These are phyloP conservation scores for Caprella mutica DNA, from an alignment of 2,888 invertebrate genomes.

Conservation along the genomic window DNA sequence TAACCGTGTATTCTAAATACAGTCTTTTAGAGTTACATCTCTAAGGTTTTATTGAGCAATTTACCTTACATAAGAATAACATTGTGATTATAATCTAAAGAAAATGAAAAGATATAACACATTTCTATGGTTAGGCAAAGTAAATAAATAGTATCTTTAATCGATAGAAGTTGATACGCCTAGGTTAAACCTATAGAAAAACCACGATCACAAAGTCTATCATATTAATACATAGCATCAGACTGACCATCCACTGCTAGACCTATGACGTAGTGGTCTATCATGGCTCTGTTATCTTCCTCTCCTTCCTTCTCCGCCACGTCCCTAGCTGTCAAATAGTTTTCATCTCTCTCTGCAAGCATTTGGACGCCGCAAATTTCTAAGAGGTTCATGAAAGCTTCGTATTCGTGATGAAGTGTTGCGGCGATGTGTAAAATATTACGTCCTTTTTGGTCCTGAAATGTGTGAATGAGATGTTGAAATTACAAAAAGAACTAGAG, in stretches of 20 bases:
- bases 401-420: constrained; percentile 65
- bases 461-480: too few species aligned
- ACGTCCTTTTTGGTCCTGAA: constrained; percentile 78
- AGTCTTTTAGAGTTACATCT: too few species aligned
- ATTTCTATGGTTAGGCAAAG: too few species aligned
- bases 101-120: too few species aligned
- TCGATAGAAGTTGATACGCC: too few species aligned
- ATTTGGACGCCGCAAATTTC: constrained; percentile 62
- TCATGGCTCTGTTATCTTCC: constrained; percentile 63
- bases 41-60: too few species aligned
- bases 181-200: too few species aligned
- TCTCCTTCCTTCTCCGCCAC: constrained; percentile 68
- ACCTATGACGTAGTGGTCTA: constrained; percentile 66
- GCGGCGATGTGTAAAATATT: constrained; percentile 81
- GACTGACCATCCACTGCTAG: constrained; percentile 60
- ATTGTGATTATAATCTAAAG: too few species aligned
- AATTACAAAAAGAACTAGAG: too few species aligned
- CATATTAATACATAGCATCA: background rate
- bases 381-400: constrained; percentile 65
- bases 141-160: too few species aligned
- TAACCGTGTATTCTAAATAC: too few species aligned
- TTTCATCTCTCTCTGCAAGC: constrained; percentile 67
- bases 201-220: background rate
- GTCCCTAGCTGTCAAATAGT: constrained; percentile 77
- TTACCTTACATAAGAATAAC: too few species aligned